phyloP scores from a whole-genome alignment of 2,888 invertebrate species.

The Metopia argyrocephala region DNA sequence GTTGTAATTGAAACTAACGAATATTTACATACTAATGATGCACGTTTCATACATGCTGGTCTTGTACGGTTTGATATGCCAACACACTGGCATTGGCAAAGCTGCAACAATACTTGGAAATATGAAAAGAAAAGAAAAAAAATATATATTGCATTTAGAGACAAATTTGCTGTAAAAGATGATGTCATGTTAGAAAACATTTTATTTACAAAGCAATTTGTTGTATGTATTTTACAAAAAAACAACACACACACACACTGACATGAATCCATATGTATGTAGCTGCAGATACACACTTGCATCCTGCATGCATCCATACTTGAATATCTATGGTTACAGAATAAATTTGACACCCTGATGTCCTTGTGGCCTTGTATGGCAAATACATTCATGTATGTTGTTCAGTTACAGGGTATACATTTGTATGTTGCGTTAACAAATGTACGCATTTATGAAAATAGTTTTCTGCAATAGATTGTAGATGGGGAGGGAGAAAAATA shows the following conservation, averaged over 20 bases:
- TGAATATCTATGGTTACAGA: neutral
- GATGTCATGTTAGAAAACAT: slow-evolving; percentile 46
- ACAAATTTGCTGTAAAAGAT: slow-evolving; percentile 28
- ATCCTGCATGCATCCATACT: neutral
- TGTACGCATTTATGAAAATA: slow-evolving; percentile 21
- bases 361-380: neutral
- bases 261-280: neutral
- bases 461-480: neutral
- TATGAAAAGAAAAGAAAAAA: neutral
- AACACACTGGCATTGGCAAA: neutral
- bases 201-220: slow-evolving; percentile 57
- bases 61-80: neutral
- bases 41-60: slow-evolving; percentile 40
- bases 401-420: slow-evolving; percentile 5
- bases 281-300: neutral
- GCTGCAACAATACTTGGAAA: neutral
- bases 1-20: slow-evolving; percentile 60
- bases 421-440: slow-evolving; percentile 22
- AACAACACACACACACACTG: neutral
- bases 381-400: neutral
- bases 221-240: slow-evolving; percentile 32
- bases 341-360: neutral
- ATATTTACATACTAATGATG: slow-evolving; percentile 57
- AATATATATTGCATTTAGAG: neutral
- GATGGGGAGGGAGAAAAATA: neutral